These are phyloP conservation scores for Saxidomus purpurata DNA, from an alignment of 1,140 invertebrate species.

Conservation along the genomic window DNA sequence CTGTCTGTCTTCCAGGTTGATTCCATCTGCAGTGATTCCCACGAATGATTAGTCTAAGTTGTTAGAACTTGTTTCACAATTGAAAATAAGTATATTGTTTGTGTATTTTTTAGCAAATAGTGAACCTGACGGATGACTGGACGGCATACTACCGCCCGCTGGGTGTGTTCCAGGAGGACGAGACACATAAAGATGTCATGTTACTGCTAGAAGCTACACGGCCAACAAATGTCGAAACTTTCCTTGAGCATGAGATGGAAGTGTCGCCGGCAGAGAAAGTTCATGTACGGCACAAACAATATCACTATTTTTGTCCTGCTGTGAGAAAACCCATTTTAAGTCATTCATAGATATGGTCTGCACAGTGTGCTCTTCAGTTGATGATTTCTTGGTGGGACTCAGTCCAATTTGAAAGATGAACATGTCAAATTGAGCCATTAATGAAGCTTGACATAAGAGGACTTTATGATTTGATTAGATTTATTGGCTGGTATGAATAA, in stretches of 20 bases:
- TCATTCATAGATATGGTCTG: background rate
- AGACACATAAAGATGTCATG: slow-evolving; percentile 52
- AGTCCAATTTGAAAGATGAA: no score
- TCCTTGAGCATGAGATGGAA: slow-evolving; percentile 50
- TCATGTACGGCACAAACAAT: slow-evolving; percentile 62
- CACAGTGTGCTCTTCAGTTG: background rate
- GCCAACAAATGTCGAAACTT: slow-evolving; percentile 51
- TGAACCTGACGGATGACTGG: slow-evolving; percentile 61
- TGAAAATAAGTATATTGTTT: no score
- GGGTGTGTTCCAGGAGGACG: slow-evolving; percentile 18
- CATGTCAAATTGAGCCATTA: no score
- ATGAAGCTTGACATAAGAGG: no score
- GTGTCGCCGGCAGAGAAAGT: slow-evolving; percentile 60
- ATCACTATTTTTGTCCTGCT: background rate
- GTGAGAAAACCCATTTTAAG: background rate
- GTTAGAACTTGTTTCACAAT: no score
- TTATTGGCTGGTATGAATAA: no score
- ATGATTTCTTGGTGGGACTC: no score
- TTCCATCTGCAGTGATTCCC: no score
- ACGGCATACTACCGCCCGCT: slow-evolving; percentile 60
- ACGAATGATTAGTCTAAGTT: no score
- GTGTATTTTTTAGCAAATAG: slow-evolving; percentile 57
- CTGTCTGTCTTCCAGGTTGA: no score
- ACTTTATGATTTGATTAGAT: no score
- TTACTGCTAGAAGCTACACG: slow-evolving; percentile 68